These are phyloP conservation scores for Pterocles orientalis DNA, from an alignment of 2,113 vertebrate species.

Conservation along the genomic window DNA sequence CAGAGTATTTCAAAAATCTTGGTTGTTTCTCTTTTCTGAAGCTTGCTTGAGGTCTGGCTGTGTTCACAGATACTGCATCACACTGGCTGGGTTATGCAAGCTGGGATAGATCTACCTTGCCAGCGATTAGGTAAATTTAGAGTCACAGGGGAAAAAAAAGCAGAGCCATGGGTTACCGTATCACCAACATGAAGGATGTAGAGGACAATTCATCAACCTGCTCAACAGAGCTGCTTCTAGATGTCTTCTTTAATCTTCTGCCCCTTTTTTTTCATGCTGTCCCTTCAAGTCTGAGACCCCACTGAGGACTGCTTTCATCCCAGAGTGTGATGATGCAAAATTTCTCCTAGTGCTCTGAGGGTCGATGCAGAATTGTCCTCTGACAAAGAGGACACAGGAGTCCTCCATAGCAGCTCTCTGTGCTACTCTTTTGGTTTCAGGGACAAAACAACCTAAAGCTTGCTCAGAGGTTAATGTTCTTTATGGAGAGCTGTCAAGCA, in stretches of 20 bases:
- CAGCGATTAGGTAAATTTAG: not conserved
- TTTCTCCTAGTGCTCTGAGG: not conserved
- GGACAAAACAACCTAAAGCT: not conserved
- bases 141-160: not conserved
- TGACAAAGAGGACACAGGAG: not conserved
- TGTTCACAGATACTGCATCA: not conserved
- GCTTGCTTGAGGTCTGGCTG: not conserved
- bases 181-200: fast-evolving
- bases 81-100: not conserved
- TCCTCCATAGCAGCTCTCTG: not conserved
- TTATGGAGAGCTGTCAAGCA: not conserved
- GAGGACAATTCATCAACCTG: not conserved
- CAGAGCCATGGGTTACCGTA: not conserved
- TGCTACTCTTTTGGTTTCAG: not conserved
- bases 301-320: not conserved
- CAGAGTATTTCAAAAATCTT: not conserved
- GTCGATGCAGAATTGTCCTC: not conserved
- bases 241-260: not conserved
- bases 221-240: not conserved
- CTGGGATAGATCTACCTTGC: not conserved
- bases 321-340: not conserved
- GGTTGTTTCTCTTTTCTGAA: not conserved
- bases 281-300: not conserved
- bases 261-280: not conserved
- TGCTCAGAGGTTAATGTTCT: not conserved